Conservation (phyloP, 2,113 vertebrate genomes). For the Spea multiplicata region DNA sequence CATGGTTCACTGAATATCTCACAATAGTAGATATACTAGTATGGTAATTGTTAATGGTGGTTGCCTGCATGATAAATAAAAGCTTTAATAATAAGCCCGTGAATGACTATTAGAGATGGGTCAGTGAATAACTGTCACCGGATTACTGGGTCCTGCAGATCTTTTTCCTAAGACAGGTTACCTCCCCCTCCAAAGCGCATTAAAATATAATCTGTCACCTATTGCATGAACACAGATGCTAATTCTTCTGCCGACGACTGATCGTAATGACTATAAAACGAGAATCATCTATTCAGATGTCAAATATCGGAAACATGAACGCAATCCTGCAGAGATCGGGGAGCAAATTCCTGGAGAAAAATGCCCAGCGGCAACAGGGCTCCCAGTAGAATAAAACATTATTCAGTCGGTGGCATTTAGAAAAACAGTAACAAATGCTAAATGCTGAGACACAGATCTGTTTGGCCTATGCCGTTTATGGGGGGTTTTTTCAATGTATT, state of each 20-base stretch:
- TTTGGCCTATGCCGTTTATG: no score
- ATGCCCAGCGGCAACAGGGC: slow-evolving; percentile 32
- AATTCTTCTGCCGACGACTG: slow-evolving; percentile 29
- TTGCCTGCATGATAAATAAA: slow-evolving; percentile 33
- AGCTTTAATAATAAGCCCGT: slow-evolving; percentile 20
- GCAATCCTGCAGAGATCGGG: slow-evolving; percentile 32
- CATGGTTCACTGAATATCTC: slow-evolving; percentile 21
- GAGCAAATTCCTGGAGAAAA: slow-evolving; percentile 38
- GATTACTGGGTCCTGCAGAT: slow-evolving; percentile 34
- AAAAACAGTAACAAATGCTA: slow-evolving; percentile 36
- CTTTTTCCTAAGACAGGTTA: slow-evolving; percentile 25
- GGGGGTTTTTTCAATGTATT: no score
- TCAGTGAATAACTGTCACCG: slow-evolving; percentile 37
- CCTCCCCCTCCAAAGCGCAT: slow-evolving; percentile 26
- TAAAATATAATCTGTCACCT: slow-evolving; percentile 44
- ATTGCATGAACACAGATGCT: slow-evolving; percentile 17
- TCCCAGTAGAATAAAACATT: slow-evolving; percentile 28
- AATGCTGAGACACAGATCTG: slow-evolving; percentile 10
- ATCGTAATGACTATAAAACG: slow-evolving; percentile 33
- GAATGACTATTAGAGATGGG: slow-evolving; percentile 36
- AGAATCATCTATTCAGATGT: slow-evolving; percentile 45
- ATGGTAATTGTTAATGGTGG: slow-evolving; percentile 38
- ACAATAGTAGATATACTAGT: slow-evolving; percentile 39
- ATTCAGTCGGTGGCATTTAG: slow-evolving; percentile 39
- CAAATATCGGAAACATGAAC: slow-evolving; percentile 31